Conservation (phyloP, 2,797 vertebrate species). For the Chloroceryle inda region DNA sequence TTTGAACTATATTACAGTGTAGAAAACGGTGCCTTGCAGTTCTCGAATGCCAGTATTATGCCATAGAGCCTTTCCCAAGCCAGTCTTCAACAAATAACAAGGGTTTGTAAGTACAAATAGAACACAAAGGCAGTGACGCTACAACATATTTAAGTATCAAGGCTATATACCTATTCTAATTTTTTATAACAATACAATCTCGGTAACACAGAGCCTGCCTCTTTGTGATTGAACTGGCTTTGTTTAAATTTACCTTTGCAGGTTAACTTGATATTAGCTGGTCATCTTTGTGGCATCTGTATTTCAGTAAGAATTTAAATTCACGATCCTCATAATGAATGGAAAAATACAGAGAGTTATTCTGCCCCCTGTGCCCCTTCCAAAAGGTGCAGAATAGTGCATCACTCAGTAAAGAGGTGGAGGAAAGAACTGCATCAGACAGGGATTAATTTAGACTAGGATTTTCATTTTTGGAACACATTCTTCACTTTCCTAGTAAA, state of each 20-base stretch:
- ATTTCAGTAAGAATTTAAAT: background rate
- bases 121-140: background rate
- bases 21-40: background rate
- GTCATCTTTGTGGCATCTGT: background rate
- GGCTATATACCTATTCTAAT: background rate
- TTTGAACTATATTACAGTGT: background rate
- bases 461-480: conserved; percentile 49
- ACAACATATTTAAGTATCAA: background rate
- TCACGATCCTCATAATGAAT: background rate
- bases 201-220: background rate
- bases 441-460: conserved; percentile 32
- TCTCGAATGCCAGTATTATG: background rate
- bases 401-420: conserved; percentile 22
- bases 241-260: background rate
- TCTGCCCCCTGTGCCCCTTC: background rate
- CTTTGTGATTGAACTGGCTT: background rate
- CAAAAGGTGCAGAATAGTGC: conserved; percentile 1
- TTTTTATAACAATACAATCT: background rate
- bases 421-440: conserved; percentile 13
- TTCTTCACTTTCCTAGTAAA: conserved; percentile 31
- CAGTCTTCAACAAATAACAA: background rate
- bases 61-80: background rate
- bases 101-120: background rate
- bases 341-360: conserved; percentile 6
- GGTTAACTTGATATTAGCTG: background rate